Evolutionary conservation across 2,888 invertebrate genomes (phyloP), one percentile per base, ranked within the genome.

Genomic region (Acrobasis repandana): DNA sequence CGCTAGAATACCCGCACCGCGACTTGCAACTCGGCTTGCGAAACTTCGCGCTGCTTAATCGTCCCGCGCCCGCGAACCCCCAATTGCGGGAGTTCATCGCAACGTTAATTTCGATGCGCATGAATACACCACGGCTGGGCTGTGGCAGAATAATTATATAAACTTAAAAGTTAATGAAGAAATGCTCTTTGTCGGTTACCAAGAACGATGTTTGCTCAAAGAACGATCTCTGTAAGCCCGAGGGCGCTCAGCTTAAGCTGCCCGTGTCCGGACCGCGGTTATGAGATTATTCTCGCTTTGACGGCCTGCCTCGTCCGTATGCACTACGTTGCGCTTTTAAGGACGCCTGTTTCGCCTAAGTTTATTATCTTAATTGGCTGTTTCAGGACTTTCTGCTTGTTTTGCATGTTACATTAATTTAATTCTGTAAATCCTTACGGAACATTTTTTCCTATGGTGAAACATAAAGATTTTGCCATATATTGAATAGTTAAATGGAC

Each of bases 261-360:
- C 68, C 77, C 82, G 77, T 79, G 83, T 85, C 82, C 80, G 79
- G 78, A 76, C 77, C 80, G 79, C 81, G 79, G 86, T 90, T 89
- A 90, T 89, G 87, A 87, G 87, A 89, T 90, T 88, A 90, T 84
- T 84, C 83, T 85, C 83, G 84, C 88, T 90, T 88, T 88, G 88
- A 86, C 85, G 82, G 79, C 75, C 67, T 75, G 76, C 77, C 79
- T 79, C 76, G 71, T 75, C 76, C 76, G 80, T 76, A 77, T 81
- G 76, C 79, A 76, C 73, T 70, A 74, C 73, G 81, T 74, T 82
- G 83, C 79, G 73, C 84, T 82, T 83, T 83, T 78, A 77, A 75
- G 74, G 79, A 70, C 70, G 72, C 76, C 70, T 71, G 73, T 72
- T 74, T 79, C 75, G 78, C 77, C 79, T 76, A 78, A 71, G 83